Conservation (phyloP, 2,797 vertebrate genomes). For the Neolamprologus multifasciatus region DNA sequence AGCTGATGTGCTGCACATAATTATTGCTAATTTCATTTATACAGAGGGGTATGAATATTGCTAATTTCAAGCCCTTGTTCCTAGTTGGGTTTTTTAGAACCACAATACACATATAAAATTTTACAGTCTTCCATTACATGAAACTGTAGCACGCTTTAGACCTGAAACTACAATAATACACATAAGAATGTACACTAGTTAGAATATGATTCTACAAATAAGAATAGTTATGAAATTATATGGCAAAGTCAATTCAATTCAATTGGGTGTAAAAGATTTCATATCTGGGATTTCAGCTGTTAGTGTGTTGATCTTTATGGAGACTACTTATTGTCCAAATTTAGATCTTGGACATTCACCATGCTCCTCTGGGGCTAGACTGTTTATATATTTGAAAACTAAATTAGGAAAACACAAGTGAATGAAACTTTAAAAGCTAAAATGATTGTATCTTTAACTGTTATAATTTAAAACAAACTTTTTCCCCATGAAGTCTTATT, state of each 20-base stretch:
- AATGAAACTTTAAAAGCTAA: background rate
- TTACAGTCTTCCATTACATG: background rate
- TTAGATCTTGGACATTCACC: background rate
- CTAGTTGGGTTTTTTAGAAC: background rate
- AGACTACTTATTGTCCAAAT: background rate
- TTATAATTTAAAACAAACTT: background rate
- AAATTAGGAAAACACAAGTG: background rate
- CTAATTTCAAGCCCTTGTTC: background rate
- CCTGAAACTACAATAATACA: background rate
- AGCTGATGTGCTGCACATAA: background rate
- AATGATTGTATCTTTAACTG: background rate
- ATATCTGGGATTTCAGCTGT: background rate
- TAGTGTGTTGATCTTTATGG: background rate
- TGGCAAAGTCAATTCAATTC: background rate
- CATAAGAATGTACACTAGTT: background rate
- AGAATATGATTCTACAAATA: background rate
- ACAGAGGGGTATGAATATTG: background rate
- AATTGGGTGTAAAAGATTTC: background rate
- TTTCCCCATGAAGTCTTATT: background rate
- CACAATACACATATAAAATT: background rate
- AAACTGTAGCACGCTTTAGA: fast-evolving
- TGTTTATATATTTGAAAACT: background rate
- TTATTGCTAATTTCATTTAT: background rate
- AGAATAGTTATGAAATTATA: background rate
- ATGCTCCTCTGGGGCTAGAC: background rate